Evolutionary conservation across 2,113 vertebrate species (phyloP).

Genomic region (Xenopus borealis): DNA sequence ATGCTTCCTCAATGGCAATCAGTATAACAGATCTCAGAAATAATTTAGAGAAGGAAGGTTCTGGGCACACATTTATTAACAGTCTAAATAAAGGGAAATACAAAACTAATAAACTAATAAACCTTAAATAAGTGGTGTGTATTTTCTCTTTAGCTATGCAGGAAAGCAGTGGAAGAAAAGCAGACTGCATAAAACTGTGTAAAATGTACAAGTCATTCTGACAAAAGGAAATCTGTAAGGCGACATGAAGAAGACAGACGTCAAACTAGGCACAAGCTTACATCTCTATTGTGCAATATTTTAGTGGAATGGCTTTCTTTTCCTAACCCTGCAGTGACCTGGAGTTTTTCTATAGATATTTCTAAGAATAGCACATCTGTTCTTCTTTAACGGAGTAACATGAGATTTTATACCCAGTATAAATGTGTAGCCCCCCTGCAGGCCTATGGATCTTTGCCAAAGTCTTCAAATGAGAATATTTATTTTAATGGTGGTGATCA

Average conservation of each 20-base stretch:
- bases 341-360: slow-evolving; percentile 44
- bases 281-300: slow-evolving; percentile 30
- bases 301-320: slow-evolving; percentile 34
- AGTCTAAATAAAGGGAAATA: no score
- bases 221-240: background rate
- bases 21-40: no score
- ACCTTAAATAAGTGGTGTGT: no score
- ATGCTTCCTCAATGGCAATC: no score
- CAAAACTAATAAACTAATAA: no score
- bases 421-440: slow-evolving; percentile 43
- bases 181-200: no score
- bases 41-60: no score
- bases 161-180: no score
- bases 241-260: background rate
- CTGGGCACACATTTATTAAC: no score
- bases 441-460: slow-evolving; percentile 35
- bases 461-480: slow-evolving; percentile 34
- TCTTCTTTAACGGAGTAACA: slow-evolving; percentile 36
- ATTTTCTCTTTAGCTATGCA: no score
- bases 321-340: slow-evolving; percentile 39
- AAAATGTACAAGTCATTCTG: no score
- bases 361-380: slow-evolving; percentile 47
- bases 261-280: slow-evolving; percentile 15
- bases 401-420: slow-evolving; percentile 44
- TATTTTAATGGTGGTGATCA: background rate